Conservation (phyloP, 2,113 vertebrate genomes). For the Neolamprologus fasciatus region DNA sequence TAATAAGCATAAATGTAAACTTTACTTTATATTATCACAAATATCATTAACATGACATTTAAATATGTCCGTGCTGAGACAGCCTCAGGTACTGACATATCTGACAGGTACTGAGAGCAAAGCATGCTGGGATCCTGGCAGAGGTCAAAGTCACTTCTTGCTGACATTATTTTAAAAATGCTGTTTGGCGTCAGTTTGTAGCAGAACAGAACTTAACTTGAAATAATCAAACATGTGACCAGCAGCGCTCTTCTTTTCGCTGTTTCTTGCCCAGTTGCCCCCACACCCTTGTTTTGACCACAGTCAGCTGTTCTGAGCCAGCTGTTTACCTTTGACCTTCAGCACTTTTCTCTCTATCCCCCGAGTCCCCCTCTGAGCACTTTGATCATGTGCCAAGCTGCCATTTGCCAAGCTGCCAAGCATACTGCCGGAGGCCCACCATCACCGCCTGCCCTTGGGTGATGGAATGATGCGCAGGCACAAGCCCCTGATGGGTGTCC, state of each 20-base stretch:
- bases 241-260: not conserved
- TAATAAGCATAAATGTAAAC: not conserved
- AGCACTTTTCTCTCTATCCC: not conserved
- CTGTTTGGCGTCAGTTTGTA: accelerated
- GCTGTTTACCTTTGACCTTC: slow-evolving; percentile 49
- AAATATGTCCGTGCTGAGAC: not conserved
- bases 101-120: not conserved
- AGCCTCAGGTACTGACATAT: not conserved
- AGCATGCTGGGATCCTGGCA: not conserved
- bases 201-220: not conserved
- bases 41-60: not conserved
- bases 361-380: not conserved
- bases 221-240: not conserved
- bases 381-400: slow-evolving; percentile 22
- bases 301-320: not conserved
- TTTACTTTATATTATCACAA: not conserved
- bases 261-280: not conserved
- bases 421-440: slow-evolving; percentile 14
- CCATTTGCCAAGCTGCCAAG: slow-evolving; percentile 21
- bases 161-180: not conserved
- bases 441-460: not conserved
- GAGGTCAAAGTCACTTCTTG: not conserved
- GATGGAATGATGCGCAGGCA: not conserved
- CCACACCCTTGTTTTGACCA: not conserved
- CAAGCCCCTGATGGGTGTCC: slow-evolving; percentile 25